Percentiles rank a stretch among this genome's conserved stretches.
These are phyloP conservation scores for Spisula solida DNA, from an alignment of 2,888 invertebrate species.

Conservation along the genomic window DNA sequence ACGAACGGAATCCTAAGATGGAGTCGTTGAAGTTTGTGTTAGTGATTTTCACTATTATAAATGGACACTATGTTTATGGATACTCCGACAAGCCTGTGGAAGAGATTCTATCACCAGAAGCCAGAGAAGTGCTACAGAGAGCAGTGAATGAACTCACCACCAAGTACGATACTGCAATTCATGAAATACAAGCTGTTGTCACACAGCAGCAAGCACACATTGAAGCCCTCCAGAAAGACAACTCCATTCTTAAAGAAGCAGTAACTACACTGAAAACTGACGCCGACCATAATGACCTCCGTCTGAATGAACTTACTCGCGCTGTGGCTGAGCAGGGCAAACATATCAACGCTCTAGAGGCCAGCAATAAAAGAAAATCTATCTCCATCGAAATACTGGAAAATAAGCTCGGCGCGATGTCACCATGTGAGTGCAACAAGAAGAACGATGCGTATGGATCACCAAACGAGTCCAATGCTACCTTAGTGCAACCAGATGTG, in stretches of 20 bases:
- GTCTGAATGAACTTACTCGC: neutral
- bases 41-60: neutral
- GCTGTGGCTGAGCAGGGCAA: neutral
- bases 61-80: neutral
- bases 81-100: neutral
- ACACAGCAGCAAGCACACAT: neutral
- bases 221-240: neutral
- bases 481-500: neutral
- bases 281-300: neutral
- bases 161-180: neutral
- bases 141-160: neutral
- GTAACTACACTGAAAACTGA: neutral
- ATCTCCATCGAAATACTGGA: neutral
- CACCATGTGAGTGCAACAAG: neutral
- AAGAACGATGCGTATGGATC: neutral
- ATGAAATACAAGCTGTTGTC: neutral
- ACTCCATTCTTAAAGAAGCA: neutral
- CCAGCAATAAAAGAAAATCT: neutral
- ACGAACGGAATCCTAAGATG: neutral
- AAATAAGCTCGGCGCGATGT: neutral
- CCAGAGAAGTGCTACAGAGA: neutral
- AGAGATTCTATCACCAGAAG: neutral
- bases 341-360: neutral
- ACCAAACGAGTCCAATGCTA: neutral
- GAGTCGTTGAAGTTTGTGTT: constrained; percentile 3